Base-by-base conservation (phyloP, 2,888 invertebrate species). In the Palloptera scutellata region DNA sequence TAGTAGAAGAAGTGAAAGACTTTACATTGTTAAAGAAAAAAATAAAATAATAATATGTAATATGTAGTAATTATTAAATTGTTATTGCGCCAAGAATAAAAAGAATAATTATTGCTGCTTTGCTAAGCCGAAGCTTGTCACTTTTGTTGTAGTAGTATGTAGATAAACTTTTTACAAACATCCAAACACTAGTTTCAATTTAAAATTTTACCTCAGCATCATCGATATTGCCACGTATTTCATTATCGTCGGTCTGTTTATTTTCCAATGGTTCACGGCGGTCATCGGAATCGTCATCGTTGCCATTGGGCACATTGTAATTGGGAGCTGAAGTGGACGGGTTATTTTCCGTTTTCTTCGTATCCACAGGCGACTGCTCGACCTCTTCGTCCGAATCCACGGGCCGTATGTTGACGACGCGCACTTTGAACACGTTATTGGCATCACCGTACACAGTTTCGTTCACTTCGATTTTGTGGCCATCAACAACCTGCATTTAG, bases 391-490 rank as follows among this genome's bases (percentile, higher is more conserved):
- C 83, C 13, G 80, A 81, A 19, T 82, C 84, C 68, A 85, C 64
- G 9, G 88, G 88, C 68, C 86, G 86, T 20, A 88, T 84, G 71
- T 88, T 87, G 20, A 88, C 83, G 9, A 86, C 77, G 65, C 86
- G 86, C 62, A 88, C 84, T 74, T 86, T 87, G 78, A 86, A 84
- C 52, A 86, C 65, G 48, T 78, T 79, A 60, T 79, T 79, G 2
- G 79, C 77, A 71, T 85, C 84, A n/a, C 84, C 83, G 75, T 86
- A 87, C n/a, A 86, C 85, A 8, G 88, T 88, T 76, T 88, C 87
- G 76, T 88, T 88, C 66, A 88, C 84, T 72, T 87, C 88, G 68
- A 88, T 86, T 62, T 86, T 84, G 75, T 88, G 88, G 42, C 88
- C 87, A 76, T 87, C 83, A 75, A 88, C 86, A 65, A 88, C 75